Base-by-base conservation (phyloP, 2,113 vertebrate species). In the Xerus inauris region DNA sequence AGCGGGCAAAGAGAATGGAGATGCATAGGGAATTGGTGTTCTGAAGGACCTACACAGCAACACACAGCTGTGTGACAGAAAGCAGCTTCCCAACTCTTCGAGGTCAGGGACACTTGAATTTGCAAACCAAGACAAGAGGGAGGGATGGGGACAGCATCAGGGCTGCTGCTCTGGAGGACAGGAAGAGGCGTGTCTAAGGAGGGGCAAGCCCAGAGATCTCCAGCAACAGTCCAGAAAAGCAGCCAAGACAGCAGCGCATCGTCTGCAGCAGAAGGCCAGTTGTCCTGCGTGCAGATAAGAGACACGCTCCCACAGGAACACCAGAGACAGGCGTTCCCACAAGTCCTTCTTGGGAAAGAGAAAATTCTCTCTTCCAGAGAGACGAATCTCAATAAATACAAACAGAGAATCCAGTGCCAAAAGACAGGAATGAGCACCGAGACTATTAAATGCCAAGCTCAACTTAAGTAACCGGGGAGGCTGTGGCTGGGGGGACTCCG, bases 1-100 rank as follows among this genome's bases (percentile, higher is more conserved):
- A 0, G 3, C 5, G 17, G 47, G 76, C 24, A 12, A 57, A 86
- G 47, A 38, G 17, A 38, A 79, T 73, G 35, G 75, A 40, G 47
- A 64, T 17, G 3, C 30, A 17, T 3, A 0, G 7, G 0, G 3
- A 9, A n/a, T 2, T 13, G 17, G 59, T 2, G 2, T n/a, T 73
- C 67, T 57, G 51, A 93, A 80, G 40, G 49, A 26, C 0, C 38
- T 51, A 54, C 35, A 49, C 30, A 62, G n/a, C 30, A 5, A 28
- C 8, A 38, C 0, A 2, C 35, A 80, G 81, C 42, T 6, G 17
- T 3, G 26, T 1, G 62, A 35, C 73, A 54, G n/a, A n/a, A n/a
- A n/a, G 17, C 69, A 82, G 40, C 16, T 49, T 62, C 16, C 85
- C 69, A n/a, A 10, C 49, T 13, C 49, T 12, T 49, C 49, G 42